These are phyloP conservation scores for Pegoplata infirma DNA, from an alignment of 2,888 invertebrate species.

Conservation along the genomic window DNA sequence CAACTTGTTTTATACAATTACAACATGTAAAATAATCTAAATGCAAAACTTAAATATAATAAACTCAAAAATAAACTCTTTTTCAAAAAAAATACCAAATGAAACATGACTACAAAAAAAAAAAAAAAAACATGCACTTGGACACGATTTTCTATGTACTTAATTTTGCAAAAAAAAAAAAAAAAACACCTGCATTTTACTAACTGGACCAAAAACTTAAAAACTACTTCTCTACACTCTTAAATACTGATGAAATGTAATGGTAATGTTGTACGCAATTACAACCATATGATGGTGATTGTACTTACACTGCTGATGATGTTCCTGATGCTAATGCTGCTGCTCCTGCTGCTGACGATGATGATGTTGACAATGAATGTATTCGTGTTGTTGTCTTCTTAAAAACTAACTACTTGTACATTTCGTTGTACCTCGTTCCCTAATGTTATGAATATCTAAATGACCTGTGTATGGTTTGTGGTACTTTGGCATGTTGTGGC, in stretches of 20 bases:
- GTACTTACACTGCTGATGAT: not conserved
- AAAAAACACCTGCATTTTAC: slow-evolving; percentile 1
- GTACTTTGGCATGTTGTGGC: not conserved
- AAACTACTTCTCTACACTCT: slow-evolving; percentile 13
- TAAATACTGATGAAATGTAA: not conserved
- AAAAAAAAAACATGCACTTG: slow-evolving; percentile 66
- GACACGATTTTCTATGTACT: slow-evolving; percentile 66
- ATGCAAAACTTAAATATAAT: slow-evolving; percentile 39
- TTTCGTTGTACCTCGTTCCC: not conserved
- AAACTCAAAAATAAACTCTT: slow-evolving; percentile 30
- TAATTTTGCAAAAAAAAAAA: not conserved
- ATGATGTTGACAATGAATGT: slow-evolving; percentile 22
- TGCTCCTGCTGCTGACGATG: slow-evolving; percentile 23
- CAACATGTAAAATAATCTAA: slow-evolving; percentile 43
- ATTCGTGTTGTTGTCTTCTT: not conserved
- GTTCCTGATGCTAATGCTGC: slow-evolving; percentile 1
- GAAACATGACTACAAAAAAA: slow-evolving; percentile 49
- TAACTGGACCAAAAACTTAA: slow-evolving; percentile 36
- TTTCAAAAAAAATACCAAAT: slow-evolving; percentile 50
- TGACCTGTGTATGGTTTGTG: slow-evolving; percentile 23
- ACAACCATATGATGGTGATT: slow-evolving; percentile 23
- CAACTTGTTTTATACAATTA: slow-evolving; percentile 15
- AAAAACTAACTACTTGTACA: slow-evolving; percentile 36
- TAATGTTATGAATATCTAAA: slow-evolving; percentile 42
- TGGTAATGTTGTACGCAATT: slow-evolving; percentile 22